Conservation (phyloP, 2,888 invertebrate species). For the Phania funesta region DNA sequence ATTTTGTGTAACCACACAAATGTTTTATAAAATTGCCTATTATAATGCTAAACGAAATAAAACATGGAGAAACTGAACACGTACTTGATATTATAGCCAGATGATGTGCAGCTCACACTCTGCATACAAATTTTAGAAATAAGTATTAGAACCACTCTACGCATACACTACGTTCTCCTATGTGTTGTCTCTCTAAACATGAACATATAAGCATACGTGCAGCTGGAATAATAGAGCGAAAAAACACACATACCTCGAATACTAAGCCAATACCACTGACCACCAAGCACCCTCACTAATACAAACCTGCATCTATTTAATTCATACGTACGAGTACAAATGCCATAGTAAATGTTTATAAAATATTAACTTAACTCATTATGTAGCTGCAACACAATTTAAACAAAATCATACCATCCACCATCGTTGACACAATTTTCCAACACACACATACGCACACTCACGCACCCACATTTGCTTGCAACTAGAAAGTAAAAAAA, state of each 20-base stretch:
- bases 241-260: constrained; percentile 6
- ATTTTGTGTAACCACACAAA: constrained; percentile 62
- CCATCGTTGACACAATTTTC: constrained; percentile 30
- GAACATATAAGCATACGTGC: neutral
- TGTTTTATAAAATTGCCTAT: constrained; percentile 61
- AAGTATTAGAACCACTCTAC: too few relatives aligned
- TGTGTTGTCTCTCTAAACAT: neutral
- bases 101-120: constrained; percentile 39
- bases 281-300: neutral
- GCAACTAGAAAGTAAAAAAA: neutral
- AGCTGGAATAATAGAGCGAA: constrained; percentile 9
- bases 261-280: constrained; percentile 33
- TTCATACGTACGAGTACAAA: neutral
- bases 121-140: neutral
- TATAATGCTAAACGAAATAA: constrained; percentile 14
- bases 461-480: neutral
- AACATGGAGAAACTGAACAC: constrained; percentile 19
- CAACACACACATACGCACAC: neutral
- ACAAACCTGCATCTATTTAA: constrained; percentile 2
- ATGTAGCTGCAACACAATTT: neutral
- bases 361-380: constrained; percentile 47
- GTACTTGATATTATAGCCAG: constrained; percentile 56
- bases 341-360: constrained; percentile 31
- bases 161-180: too few relatives aligned
- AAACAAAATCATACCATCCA: constrained; percentile 1